phyloP scores from a whole-genome alignment of 1,140 invertebrate species.

The Conus ventricosus region DNA sequence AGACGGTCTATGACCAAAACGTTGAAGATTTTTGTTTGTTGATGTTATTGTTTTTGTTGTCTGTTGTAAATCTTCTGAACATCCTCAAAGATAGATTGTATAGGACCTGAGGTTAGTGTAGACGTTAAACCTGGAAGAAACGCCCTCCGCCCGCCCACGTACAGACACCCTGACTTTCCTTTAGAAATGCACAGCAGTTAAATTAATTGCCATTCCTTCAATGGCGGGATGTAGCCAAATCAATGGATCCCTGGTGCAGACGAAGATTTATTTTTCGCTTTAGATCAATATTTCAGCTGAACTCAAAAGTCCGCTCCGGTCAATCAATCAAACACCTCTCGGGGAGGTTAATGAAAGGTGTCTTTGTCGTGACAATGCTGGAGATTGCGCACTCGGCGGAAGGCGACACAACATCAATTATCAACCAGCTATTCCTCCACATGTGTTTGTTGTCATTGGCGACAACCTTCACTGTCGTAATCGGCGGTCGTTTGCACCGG shows the following conservation, averaged over 20 bases:
- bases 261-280: not conserved
- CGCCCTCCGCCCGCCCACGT: not conserved
- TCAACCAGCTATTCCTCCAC: not conserved
- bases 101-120: too few relatives aligned
- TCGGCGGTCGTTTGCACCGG: not conserved
- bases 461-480: not conserved
- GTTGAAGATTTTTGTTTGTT: too few relatives aligned
- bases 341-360: not conserved
- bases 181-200: too few relatives aligned
- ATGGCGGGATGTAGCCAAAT: not conserved
- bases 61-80: too few relatives aligned
- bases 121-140: not conserved
- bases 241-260: not conserved
- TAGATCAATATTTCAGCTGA: not conserved
- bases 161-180: too few relatives aligned
- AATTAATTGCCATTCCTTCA: too few relatives aligned
- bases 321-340: not conserved
- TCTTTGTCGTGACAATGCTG: not conserved
- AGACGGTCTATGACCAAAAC: too few relatives aligned
- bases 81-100: too few relatives aligned
- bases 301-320: not conserved
- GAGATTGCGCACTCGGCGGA: not conserved
- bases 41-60: too few relatives aligned
- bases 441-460: slow-evolving; percentile 33
- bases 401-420: not conserved